Percentiles rank a stretch among this genome's conserved stretches.
Conservation (phyloP, 2,113 vertebrate genomes). For the Gila orcuttii region DNA sequence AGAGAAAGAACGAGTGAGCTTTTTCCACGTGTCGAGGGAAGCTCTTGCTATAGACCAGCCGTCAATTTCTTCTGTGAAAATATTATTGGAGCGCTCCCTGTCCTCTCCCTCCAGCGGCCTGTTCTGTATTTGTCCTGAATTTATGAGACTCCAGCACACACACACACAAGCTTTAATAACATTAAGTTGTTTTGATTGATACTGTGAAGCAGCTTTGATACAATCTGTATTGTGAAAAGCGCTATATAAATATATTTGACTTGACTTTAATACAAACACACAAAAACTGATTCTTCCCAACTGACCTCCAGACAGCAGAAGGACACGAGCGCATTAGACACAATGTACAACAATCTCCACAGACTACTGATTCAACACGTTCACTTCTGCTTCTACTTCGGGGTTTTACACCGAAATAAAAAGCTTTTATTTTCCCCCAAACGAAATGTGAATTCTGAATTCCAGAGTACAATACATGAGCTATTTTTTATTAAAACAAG, state of each 20-base stretch:
- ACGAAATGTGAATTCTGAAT: too few relatives aligned
- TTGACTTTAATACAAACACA: constrained; percentile 10
- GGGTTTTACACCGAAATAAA: not conserved
- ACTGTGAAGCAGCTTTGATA: too few relatives aligned
- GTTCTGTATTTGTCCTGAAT: constrained; percentile 30
- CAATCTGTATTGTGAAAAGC: too few relatives aligned
- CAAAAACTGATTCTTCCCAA: not conserved
- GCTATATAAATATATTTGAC: too few relatives aligned
- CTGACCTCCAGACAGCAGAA: constrained; percentile 11
- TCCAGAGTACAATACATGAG: too few relatives aligned
- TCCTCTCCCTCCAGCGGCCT: not conserved
- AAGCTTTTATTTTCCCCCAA: too few relatives aligned
- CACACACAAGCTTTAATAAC: not conserved
- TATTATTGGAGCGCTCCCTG: constrained; percentile 40
- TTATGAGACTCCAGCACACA: constrained; percentile 37
- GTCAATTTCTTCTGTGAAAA: constrained; percentile 58
- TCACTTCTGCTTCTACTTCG: not conserved
- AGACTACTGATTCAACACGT: too few relatives aligned
- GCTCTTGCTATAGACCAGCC: constrained; percentile 38
- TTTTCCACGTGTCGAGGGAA: not conserved
- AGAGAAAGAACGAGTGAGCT: not conserved
- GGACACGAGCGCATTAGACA: not conserved
- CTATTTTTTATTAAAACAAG: too few relatives aligned
- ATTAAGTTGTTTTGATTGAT: too few relatives aligned
- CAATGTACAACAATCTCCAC: not conserved